Evolutionary conservation across 2,113 vertebrate species (phyloP).

Genomic region (Eolophus roseicapilla): DNA sequence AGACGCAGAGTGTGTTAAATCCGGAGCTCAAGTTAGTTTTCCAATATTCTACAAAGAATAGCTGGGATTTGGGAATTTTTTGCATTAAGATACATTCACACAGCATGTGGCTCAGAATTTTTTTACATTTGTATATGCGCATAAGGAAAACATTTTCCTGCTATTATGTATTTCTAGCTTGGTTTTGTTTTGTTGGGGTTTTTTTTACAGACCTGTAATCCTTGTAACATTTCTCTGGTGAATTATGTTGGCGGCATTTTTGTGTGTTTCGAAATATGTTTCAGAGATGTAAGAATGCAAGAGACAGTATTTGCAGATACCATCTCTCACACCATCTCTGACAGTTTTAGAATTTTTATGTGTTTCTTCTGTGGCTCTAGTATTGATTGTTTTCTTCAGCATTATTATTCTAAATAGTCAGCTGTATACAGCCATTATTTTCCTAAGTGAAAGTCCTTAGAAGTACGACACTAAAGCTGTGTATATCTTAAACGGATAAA

Average conservation of each 20-base stretch:
- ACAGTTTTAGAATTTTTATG: neutral
- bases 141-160: neutral
- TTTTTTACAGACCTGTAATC: neutral
- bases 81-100: neutral
- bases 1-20: neutral
- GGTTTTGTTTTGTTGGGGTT: neutral
- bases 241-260: slow-evolving; percentile 3
- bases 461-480: neutral
- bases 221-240: neutral
- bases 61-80: accelerated
- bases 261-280: neutral
- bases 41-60: neutral
- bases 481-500: neutral
- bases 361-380: slow-evolving; percentile 1
- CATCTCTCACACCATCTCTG: neutral
- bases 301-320: slow-evolving; percentile 4
- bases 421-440: neutral
- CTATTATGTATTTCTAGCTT: neutral
- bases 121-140: neutral
- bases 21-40: neutral
- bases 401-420: neutral
- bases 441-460: neutral
- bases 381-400: neutral
- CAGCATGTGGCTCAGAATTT: neutral
- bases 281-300: slow-evolving; percentile 5